phyloP scores from a whole-genome alignment of 2,888 invertebrate species.

The Noctua pronuba region DNA sequence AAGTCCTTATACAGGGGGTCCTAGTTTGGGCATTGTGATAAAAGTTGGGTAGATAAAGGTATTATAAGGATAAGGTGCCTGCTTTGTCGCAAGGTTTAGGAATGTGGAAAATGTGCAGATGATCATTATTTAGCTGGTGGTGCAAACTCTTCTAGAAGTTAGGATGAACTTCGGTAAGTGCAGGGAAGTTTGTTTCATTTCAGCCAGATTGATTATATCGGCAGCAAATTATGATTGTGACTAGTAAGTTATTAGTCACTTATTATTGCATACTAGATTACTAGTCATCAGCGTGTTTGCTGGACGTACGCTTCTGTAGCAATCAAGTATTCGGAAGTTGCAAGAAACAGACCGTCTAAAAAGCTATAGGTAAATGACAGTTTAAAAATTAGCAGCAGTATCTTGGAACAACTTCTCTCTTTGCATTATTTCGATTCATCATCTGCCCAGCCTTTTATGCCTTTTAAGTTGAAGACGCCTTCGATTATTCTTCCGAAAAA shows the following conservation, averaged over 20 bases:
- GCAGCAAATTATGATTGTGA: too few relatives aligned
- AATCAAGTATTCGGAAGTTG: not conserved
- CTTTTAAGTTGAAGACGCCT: not conserved
- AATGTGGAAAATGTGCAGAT: not conserved
- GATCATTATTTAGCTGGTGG: not conserved
- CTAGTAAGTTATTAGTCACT: too few relatives aligned
- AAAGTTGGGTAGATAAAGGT: not conserved
- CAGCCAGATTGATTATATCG: too few relatives aligned
- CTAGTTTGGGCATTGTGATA: constrained; percentile 33
- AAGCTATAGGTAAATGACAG: not conserved
- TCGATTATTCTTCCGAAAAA: not conserved
- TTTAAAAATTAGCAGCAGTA: not conserved
- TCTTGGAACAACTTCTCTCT: not conserved
- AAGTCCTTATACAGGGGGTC: constrained; percentile 65
- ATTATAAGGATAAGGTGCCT: not conserved
- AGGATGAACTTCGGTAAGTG: not conserved
- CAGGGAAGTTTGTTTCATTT: not conserved
- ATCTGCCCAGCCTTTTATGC: not conserved
- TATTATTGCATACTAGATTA: not conserved
- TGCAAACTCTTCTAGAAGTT: not conserved
- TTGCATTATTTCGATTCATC: not conserved
- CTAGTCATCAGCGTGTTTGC: not conserved
- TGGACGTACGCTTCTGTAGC: not conserved
- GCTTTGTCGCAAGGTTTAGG: not conserved
- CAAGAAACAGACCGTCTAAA: too few relatives aligned